A percentile compares a stretch with the other conserved stretches of the same genome.
Evolutionary conservation across 2,113 vertebrate species (phyloP).

Genomic region (Baryphthengus martii): DNA sequence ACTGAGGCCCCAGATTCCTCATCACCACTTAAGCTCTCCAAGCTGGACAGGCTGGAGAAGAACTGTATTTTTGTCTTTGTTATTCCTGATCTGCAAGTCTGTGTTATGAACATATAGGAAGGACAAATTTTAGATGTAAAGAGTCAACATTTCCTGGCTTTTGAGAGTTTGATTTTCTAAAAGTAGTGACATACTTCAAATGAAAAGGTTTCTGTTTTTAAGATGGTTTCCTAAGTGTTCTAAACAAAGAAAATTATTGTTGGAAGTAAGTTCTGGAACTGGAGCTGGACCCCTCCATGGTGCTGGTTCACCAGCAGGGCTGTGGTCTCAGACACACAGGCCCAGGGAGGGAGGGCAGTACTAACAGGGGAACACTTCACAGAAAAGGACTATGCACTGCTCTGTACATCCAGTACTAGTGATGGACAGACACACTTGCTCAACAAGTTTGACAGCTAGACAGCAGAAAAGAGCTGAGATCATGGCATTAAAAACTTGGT

Average conservation of each 20-base stretch:
- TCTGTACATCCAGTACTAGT: not conserved
- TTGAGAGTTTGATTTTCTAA: not conserved
- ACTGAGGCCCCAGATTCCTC: not conserved
- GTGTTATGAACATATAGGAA: rapidly evolving
- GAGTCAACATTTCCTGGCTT: not conserved
- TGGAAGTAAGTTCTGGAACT: not conserved
- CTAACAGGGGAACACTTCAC: not conserved
- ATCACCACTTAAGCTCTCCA: not conserved
- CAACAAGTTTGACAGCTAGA: slow-evolving; percentile 36
- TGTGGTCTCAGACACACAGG: not conserved
- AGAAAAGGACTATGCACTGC: not conserved
- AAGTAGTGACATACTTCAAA: not conserved
- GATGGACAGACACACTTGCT: not conserved
- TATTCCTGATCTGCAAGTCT: not conserved
- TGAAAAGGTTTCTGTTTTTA: not conserved
- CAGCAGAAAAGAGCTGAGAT: slow-evolving; percentile 48
- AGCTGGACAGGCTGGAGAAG: not conserved
- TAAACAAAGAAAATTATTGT: not conserved
- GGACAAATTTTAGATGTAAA: not conserved
- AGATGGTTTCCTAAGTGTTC: not conserved
- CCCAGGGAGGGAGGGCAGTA: not conserved
- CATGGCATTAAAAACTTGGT: not conserved
- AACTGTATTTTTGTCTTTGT: not conserved
- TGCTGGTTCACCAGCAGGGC: not conserved
- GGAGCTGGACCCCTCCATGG: not conserved